Evolutionary conservation across 2,888 invertebrate species (phyloP), one percentile per base, ranked within the genome.

Genomic region (Hypomecis atomaria): DNA sequence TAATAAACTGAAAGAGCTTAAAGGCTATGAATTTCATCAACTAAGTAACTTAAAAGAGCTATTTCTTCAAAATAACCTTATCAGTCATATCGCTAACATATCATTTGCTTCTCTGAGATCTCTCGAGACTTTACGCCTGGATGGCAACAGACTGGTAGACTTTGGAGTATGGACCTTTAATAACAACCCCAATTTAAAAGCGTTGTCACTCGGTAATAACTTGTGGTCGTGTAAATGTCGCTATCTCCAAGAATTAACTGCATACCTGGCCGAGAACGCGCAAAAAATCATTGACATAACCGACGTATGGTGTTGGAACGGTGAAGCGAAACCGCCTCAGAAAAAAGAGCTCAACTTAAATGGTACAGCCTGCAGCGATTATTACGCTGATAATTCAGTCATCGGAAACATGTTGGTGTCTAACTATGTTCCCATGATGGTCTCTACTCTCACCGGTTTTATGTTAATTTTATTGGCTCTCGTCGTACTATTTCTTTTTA

Each of bases 141-240:
- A 98, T 79, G 97, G 97, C 66, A 98, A 98, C 87, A 95, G 96
- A 67, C 90, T 98, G 73, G 95, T 95, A 7, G 95, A 95, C 60
- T 96, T 97, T 86, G 96, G 96, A 50, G 95, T 98, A 62, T 96
- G 96, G 95, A 96, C 95, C 79, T 94, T 97, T 78, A 94, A 84
- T 85, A 93, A 92, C 83, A 96, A 96, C 82, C 91, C 94, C 13
- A 94, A 95, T 72, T 91, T 97, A 71, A 95, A 94, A 75, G 96
- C 97, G 66, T 87, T 98, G 72, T 95, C 96, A 8, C 94, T 98
- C 62, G 96, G 97, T 10, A 95, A 96, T 76, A 98, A 98, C 87
- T 94, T 95, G 67, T 98, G 98, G 98, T 96, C 96, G 47, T 98
- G 98, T 83, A 96, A 97, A 75, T 98, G 98, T 89, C 96, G 96